Conservation (phyloP, 2,113 vertebrate genomes). For the Pterocles burchelli region DNA sequence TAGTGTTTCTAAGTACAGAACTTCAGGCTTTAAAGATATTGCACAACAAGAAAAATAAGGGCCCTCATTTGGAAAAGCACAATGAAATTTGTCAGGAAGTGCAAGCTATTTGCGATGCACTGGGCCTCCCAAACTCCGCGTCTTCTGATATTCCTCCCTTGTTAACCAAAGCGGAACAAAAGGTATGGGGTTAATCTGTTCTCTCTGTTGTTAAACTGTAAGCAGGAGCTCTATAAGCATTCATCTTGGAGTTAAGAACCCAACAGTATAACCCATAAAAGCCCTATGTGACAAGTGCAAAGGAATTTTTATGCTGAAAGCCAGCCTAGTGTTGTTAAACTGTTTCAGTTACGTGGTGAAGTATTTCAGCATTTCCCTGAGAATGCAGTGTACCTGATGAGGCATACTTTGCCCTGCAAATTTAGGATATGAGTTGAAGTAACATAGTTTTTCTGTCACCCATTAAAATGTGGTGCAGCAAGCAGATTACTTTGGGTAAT, state of each 20-base stretch:
- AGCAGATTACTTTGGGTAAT: neutral
- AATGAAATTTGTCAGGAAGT: constrained; percentile 78
- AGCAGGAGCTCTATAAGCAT: neutral
- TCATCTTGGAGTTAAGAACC: neutral
- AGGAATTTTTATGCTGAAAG: neutral
- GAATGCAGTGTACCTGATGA: neutral
- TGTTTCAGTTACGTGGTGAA: neutral
- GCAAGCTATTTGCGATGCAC: constrained; percentile 76
- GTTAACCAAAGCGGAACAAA: constrained; percentile 80
- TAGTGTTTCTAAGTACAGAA: constrained; percentile 95
- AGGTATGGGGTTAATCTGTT: constrained; percentile 73
- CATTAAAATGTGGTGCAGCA: neutral
- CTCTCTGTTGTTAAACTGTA: neutral
- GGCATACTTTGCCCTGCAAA: neutral
- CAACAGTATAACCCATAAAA: neutral
- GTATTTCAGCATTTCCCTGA: neutral
- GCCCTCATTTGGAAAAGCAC: constrained; percentile 64
- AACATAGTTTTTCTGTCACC: neutral
- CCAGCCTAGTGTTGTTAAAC: neutral
- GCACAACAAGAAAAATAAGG: constrained; percentile 67
- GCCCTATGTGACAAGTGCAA: neutral
- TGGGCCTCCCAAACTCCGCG: constrained; percentile 77
- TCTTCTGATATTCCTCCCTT: constrained; percentile 69
- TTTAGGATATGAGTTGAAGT: neutral
- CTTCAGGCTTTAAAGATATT: constrained; percentile 91